Conservation (phyloP, 2,888 invertebrate genomes). For the Heliconius erato region DNA sequence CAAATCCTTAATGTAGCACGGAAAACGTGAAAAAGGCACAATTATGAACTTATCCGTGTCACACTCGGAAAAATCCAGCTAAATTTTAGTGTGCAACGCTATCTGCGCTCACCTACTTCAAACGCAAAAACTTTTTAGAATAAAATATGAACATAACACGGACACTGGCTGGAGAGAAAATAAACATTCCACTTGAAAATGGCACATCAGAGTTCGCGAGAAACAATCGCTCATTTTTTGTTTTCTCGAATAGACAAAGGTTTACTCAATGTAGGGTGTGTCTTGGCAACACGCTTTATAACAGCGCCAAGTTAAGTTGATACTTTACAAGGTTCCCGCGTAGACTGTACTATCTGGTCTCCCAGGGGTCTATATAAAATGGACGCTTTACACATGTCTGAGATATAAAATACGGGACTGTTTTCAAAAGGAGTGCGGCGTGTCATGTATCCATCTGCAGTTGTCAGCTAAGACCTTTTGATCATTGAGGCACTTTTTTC, state of each 20-base stretch:
- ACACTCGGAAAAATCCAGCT: constrained; percentile 11
- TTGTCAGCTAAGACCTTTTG: constrained; percentile 70
- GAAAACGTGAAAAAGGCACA: constrained; percentile 7
- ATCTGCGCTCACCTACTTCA: constrained; percentile 12
- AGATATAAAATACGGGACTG: constrained; percentile 72
- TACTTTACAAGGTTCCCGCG: constrained; percentile 38
- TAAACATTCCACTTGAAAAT: constrained; percentile 50
- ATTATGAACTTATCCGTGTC: constrained; percentile 26
- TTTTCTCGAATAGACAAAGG: constrained; percentile 72
- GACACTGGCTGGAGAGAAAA: constrained; percentile 39
- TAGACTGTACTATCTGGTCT: constrained; percentile 34
- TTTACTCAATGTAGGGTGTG: constrained; percentile 67
- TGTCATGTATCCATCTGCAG: constrained; percentile 70
- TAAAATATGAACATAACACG: constrained; percentile 44
- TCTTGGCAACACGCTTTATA: constrained; percentile 67
- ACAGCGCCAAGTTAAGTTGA: constrained; percentile 62
- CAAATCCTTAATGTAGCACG: not conserved
- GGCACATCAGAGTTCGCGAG: constrained; percentile 65
- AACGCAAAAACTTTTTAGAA: constrained; percentile 33
- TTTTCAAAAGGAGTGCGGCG: constrained; percentile 66
- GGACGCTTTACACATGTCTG: constrained; percentile 72
- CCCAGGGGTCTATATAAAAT: constrained; percentile 58
- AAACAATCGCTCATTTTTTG: constrained; percentile 78
- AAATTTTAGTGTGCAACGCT: constrained; percentile 31
- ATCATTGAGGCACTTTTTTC: constrained; percentile 59